Base-by-base conservation (phyloP, 2,797 vertebrate genomes). In the Diplodus sargus region DNA sequence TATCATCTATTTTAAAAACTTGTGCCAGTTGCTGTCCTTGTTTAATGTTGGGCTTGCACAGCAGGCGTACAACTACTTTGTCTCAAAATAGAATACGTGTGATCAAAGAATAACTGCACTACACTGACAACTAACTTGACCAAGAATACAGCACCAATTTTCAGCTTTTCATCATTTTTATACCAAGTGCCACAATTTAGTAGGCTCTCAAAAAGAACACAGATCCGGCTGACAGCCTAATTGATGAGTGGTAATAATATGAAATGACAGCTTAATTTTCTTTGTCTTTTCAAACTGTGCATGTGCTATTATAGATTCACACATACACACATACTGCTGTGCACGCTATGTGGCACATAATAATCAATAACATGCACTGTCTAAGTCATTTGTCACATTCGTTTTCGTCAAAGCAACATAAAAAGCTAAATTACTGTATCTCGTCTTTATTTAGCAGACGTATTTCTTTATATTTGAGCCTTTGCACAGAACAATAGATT, bases 341-440 rank as follows among this genome's bases (percentile, higher is more conserved):
- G 15, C 28, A 52, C 42, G 1, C 20, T 11, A 11, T 39, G 39
- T 16, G 6, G 47, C 13, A 4, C 14, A 16, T 9, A 20, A 70
- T 39, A 28, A 28, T 59, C 42, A 59, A 45, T 28, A 69, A 45
- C 13, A 14, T 47, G 28, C 18, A 53, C 5, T 20, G 8, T 42
- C 51, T n/a, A 82, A 59, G 52, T 34, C 69, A 59, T 52, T 56
- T n/a, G 34, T 63, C 16, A 49, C n/a, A 74, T 58, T 57, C 1
- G 15, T 58, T 58, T 51, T 63, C 13, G 22, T 49, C 1, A 1
- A 23, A 39, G n/a, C 20, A 25, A 56, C 20, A 65, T 25, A 28
- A 45, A 68, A 18, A 23, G 15, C 22, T 25, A 54, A 25, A 54
- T 3, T 47, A 39, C 39, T 39, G 39, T 4, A 10, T 9, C 39